Evolutionary conservation across 2,797 vertebrate genomes (phyloP), one percentile per base, ranked within the genome.

Genomic region (Rhinichthys osculus): DNA sequence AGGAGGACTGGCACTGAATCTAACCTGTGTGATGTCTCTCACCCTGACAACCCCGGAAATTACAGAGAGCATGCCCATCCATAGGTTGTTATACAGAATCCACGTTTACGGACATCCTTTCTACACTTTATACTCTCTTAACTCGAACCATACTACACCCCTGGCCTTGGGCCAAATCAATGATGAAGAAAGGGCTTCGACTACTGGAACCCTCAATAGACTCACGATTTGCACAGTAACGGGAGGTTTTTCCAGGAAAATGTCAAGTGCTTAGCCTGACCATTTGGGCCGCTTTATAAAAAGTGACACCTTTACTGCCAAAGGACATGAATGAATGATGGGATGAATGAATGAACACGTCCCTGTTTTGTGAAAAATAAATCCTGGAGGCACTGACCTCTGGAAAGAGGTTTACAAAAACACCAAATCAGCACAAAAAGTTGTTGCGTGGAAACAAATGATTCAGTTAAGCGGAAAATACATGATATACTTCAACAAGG

Each of bases 31-130:
- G 88, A 92, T 87, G 86, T 90, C 78, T 92, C 80, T 83, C 81
- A 87, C 82, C 81, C 81, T 90, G 93, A 94, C 91, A 92, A 85
- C 74, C 89, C 90, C 92, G 93, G 92, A 95, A 93, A 94, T 94
- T 82, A 87, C 89, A 85, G 16, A 27, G 83, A 91, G 87, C 90
- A 84, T 47, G 47, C 82, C 91, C 90, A 89, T 92, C 92, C 82
- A 88, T 88, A 88, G 84, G 83, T 85, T 86, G 89, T 91, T 91
- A 87, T 88, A 85, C 83, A 91, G 89, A 92, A 91, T 89, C 83
- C 13, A 79, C 89, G 69, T 87, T 89, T 89, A 88, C 38, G 30
- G 74, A 77, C 47, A 54, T 84, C 86, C 42, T 89, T 90, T 86
- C 59, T 84, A 90, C 87, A 74, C 90, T 90, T 79, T 69, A 33